phyloP scores from a whole-genome alignment of 2,797 vertebrate species.

The Poeciliopsis infans region DNA sequence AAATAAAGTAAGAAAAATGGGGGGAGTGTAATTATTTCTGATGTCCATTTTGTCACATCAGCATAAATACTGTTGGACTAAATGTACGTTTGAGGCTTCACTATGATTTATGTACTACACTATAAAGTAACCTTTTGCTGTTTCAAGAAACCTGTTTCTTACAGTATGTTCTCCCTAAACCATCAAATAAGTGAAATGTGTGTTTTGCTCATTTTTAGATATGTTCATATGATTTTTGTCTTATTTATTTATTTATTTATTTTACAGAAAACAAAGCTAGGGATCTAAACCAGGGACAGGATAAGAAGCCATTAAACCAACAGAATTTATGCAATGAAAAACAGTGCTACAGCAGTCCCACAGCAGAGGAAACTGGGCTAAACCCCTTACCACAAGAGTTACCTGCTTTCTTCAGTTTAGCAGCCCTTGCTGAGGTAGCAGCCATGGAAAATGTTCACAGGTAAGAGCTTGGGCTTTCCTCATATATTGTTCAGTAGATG shows the following conservation, averaged over 20 bases:
- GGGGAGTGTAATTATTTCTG: too few relatives aligned
- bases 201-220: background rate
- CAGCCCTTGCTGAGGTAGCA: constrained; percentile 97
- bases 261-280: constrained; percentile 87
- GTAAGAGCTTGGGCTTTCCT: constrained; percentile 63
- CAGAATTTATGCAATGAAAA: constrained; percentile 87
- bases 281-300: constrained; percentile 87
- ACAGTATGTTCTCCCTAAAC: background rate
- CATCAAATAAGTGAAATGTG: background rate
- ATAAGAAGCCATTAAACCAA: constrained; percentile 85
- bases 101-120: background rate
- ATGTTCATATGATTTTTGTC: constrained; percentile 3
- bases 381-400: constrained; percentile 81
- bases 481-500: background rate
- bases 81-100: background rate
- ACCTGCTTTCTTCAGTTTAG: constrained; percentile 94
- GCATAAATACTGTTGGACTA: background rate
- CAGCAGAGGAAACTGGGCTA: constrained; percentile 80
- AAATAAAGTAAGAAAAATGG: too few relatives aligned
- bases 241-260: too few relatives aligned
- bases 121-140: background rate
- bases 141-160: background rate
- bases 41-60: background rate
- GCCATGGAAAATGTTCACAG: constrained; percentile 99
- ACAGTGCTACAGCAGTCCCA: constrained; percentile 78